These are phyloP conservation scores for Amphiduros pacificus DNA, from an alignment of 2,888 invertebrate genomes.

Conservation along the genomic window DNA sequence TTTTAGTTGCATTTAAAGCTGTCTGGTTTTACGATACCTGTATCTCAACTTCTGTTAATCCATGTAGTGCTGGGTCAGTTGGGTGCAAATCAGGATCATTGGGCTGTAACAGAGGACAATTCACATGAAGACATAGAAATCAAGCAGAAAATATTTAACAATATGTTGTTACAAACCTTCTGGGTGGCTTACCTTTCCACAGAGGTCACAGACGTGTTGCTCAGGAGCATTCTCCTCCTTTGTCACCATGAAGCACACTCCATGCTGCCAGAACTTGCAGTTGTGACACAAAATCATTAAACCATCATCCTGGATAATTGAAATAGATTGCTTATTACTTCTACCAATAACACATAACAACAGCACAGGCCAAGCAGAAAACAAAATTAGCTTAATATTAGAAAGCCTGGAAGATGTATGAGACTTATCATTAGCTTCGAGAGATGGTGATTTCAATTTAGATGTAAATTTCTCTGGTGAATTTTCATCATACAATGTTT, in stretches of 20 bases:
- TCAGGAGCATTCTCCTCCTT: conserved; percentile 47
- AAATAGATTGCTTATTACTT: too few species aligned
- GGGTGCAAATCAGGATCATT: conserved; percentile 34
- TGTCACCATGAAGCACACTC: conserved; percentile 51
- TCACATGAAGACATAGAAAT: background rate
- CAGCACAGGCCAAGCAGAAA: too few species aligned
- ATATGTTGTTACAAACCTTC: too few species aligned
- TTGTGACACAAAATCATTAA: conserved; percentile 59
- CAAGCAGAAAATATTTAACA: too few species aligned
- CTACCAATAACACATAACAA: background rate
- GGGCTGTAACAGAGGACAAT: background rate
- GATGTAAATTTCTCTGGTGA: too few species aligned
- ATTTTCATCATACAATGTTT: too few species aligned
- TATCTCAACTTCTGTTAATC: conserved; percentile 39
- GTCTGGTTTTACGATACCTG: too few species aligned
- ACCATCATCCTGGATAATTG: conserved; percentile 53
- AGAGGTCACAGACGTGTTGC: conserved; percentile 50
- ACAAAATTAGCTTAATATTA: too few species aligned
- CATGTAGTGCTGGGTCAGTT: conserved; percentile 45
- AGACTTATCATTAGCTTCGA: background rate
- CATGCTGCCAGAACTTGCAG: conserved; percentile 60
- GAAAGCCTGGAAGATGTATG: too few species aligned
- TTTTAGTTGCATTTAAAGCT: too few species aligned
- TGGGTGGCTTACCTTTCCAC: conserved; percentile 43
- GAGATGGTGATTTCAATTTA: background rate